Evolutionary conservation across 2,113 vertebrate species (phyloP).

Genomic region (Eleginops maclovinus): DNA sequence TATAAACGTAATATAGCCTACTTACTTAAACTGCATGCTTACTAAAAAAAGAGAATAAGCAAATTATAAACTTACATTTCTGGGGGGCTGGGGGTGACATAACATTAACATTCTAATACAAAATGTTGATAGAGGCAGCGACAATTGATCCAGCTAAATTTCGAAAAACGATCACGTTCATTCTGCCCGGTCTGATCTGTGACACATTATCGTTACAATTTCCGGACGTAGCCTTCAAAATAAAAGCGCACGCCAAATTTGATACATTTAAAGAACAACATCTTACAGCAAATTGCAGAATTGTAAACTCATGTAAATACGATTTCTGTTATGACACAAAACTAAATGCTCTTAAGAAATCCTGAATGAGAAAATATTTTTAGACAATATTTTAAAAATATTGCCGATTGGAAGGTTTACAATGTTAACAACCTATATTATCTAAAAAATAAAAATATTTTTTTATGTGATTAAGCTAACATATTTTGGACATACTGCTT

Average conservation of each 20-base stretch:
- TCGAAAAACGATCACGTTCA: constrained; percentile 10
- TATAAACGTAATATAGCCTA: neutral
- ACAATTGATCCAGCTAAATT: constrained; percentile 7
- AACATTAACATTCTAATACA: neutral
- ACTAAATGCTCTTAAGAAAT: neutral
- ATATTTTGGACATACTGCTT: neutral
- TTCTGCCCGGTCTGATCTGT: neutral
- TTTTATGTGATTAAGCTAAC: neutral
- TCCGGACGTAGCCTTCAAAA: constrained; percentile 19
- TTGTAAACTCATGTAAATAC: too few relatives aligned
- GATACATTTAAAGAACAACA: neutral
- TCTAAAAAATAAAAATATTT: neutral
- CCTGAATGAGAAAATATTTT: neutral
- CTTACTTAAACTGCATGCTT: neutral
- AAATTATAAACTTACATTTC: neutral
- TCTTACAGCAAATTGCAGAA: too few relatives aligned
- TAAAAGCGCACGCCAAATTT: constrained; percentile 17
- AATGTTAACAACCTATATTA: neutral
- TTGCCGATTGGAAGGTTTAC: neutral
- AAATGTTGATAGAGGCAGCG: neutral
- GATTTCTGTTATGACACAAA: neutral
- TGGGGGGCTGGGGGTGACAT: neutral
- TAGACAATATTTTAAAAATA: neutral
- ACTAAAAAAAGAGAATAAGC: neutral
- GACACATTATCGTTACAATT: neutral